Evolutionary conservation across 2,888 invertebrate genomes (phyloP).

Genomic region (Lithodes maja): DNA sequence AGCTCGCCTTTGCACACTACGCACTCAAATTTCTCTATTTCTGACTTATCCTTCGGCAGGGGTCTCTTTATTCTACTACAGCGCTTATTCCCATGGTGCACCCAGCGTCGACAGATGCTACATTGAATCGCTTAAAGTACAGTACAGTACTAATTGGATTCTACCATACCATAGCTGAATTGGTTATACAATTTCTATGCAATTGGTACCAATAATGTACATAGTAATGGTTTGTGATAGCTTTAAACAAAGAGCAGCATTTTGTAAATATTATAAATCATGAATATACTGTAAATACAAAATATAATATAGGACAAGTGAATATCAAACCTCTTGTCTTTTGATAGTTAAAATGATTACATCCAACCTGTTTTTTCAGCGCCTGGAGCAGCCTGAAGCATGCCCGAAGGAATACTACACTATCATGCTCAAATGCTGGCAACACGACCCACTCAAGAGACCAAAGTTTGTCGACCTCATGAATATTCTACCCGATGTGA

Average conservation of each 20-base stretch:
- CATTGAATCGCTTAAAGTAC: neutral
- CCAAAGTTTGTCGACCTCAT: constrained; percentile 93
- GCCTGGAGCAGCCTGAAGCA: constrained; percentile 94
- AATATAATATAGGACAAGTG: too few relatives aligned
- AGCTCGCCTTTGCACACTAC: too few relatives aligned
- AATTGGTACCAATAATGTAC: too few relatives aligned
- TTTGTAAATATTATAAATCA: too few relatives aligned
- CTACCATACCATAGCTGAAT: neutral
- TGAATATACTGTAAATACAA: too few relatives aligned
- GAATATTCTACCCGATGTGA: constrained; percentile 83
- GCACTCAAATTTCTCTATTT: too few relatives aligned
- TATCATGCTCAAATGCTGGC: constrained; percentile 97
- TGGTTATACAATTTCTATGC: neutral
- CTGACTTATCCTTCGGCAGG: too few relatives aligned
- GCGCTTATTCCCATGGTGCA: too few relatives aligned
- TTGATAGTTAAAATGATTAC: neutral
- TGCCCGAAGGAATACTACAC: constrained; percentile 95
- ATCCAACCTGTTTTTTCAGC: too few relatives aligned
- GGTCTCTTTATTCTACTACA: too few relatives aligned
- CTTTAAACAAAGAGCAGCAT: too few relatives aligned
- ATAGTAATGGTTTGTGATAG: too few relatives aligned
- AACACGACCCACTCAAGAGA: constrained; percentile 89
- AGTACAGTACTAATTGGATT: neutral
- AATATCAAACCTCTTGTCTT: neutral
- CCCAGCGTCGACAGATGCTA: neutral